Evolutionary conservation across 1,140 invertebrate genomes (phyloP).

Genomic region (Leptopilina clavipes): DNA sequence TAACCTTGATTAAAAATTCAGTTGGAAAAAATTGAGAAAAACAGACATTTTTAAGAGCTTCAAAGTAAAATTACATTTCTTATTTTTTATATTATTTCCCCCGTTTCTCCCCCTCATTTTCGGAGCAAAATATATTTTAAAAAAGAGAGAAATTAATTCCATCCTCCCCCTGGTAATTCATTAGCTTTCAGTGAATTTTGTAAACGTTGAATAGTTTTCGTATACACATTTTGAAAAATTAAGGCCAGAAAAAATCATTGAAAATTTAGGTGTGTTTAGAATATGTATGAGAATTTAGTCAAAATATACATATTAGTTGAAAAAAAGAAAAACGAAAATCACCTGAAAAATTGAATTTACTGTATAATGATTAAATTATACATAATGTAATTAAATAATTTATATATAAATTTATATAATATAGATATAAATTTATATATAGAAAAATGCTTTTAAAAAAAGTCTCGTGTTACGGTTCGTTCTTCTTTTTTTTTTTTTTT

Average conservation of each 20-base stretch:
- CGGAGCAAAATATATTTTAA: background rate
- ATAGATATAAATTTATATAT: slow-evolving; percentile 51
- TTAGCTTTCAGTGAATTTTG: slow-evolving; percentile 5
- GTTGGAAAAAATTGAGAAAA: background rate
- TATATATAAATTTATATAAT: slow-evolving; percentile 51
- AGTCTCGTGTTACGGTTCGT: slow-evolving; percentile 43
- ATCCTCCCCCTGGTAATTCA: background rate
- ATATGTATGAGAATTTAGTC: background rate
- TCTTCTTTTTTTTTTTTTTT: slow-evolving; percentile 27
- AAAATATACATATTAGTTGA: background rate
- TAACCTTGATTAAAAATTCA: too few relatives aligned
- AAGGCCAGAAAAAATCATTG: background rate
- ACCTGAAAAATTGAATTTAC: background rate
- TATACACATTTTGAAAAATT: background rate
- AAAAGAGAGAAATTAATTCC: background rate
- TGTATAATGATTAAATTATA: slow-evolving; percentile 18
- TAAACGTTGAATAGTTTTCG: background rate
- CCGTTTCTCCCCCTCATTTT: background rate
- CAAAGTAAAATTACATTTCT: background rate
- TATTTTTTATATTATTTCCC: background rate
- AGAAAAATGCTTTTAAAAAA: slow-evolving; percentile 52
- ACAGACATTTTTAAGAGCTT: background rate
- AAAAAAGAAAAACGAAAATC: background rate
- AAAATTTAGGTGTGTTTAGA: slow-evolving; percentile 34
- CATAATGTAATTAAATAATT: slow-evolving; percentile 32